These are phyloP conservation scores for Deilephila elpenor DNA, from an alignment of 2,888 invertebrate species.

Conservation along the genomic window DNA sequence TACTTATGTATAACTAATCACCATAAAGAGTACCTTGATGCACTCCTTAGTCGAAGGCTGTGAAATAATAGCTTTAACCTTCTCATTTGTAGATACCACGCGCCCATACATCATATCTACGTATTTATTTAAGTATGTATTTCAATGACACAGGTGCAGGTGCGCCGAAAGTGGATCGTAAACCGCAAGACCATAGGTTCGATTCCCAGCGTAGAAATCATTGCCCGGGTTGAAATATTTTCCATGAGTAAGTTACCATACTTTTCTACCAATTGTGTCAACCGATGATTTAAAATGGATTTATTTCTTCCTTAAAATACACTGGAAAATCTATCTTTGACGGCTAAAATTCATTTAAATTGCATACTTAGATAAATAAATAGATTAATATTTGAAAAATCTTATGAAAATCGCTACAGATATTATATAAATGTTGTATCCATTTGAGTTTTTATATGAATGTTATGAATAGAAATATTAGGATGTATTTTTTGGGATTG, in stretches of 20 bases:
- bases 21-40: conserved; percentile 51
- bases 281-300: too few relatives aligned
- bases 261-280: too few relatives aligned
- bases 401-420: conserved; percentile 16
- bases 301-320: too few relatives aligned
- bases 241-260: too few relatives aligned
- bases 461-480: neutral
- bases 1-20: conserved; percentile 33
- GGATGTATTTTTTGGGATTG: neutral
- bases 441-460: conserved; percentile 13
- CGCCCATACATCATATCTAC: neutral
- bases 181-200: neutral
- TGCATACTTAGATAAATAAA: neutral
- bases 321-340: neutral
- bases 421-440: neutral
- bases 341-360: neutral
- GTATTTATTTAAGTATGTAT: neutral
- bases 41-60: conserved; percentile 81
- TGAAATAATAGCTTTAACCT: conserved; percentile 83
- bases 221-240: too few relatives aligned
- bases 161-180: neutral
- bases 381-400: conserved; percentile 1
- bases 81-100: conserved; percentile 68
- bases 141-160: too few relatives aligned
- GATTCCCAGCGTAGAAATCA: neutral